Evolutionary conservation across 2,888 invertebrate genomes (phyloP).

Genomic region (Masnerella sp.): DNA sequence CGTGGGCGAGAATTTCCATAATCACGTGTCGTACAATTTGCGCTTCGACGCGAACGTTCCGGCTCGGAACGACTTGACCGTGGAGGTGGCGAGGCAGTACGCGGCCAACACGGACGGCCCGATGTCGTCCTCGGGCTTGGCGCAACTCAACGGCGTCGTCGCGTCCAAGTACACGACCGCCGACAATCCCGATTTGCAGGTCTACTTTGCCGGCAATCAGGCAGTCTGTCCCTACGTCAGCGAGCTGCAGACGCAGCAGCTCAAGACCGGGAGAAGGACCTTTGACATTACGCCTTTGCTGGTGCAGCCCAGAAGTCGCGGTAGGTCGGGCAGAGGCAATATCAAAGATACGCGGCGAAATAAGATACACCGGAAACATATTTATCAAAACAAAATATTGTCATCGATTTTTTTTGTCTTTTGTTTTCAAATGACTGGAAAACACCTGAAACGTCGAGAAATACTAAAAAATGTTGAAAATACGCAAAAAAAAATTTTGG

Average conservation of each 20-base stretch:
- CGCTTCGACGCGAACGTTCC: constrained; percentile 79
- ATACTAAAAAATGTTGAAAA: too few relatives aligned
- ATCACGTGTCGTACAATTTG: constrained; percentile 82
- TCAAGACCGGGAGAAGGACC: constrained; percentile 26
- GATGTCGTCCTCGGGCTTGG: constrained; percentile 82
- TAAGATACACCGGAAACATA: too few relatives aligned
- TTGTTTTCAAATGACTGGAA: too few relatives aligned
- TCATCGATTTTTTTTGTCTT: too few relatives aligned
- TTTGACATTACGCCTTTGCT: constrained; percentile 81
- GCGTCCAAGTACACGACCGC: constrained; percentile 81
- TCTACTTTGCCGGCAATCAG: constrained; percentile 83
- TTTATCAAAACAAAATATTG: too few relatives aligned
- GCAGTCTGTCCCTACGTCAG: constrained; percentile 79
- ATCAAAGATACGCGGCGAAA: too few relatives aligned
- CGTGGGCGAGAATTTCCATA: constrained; percentile 84
- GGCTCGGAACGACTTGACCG: constrained; percentile 62
- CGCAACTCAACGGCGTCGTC: constrained; percentile 83
- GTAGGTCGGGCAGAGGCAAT: too few relatives aligned
- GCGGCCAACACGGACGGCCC: constrained; percentile 79
- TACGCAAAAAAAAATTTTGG: too few relatives aligned
- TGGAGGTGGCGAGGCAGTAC: constrained; percentile 2
- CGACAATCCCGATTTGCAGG: constrained; percentile 83
- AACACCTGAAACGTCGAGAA: too few relatives aligned
- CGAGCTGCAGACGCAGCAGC: constrained; percentile 66
- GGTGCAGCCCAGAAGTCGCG: constrained; percentile 83